Evolutionary conservation across 2,113 vertebrate species (phyloP).

Genomic region (Physeter macrocephalus): DNA sequence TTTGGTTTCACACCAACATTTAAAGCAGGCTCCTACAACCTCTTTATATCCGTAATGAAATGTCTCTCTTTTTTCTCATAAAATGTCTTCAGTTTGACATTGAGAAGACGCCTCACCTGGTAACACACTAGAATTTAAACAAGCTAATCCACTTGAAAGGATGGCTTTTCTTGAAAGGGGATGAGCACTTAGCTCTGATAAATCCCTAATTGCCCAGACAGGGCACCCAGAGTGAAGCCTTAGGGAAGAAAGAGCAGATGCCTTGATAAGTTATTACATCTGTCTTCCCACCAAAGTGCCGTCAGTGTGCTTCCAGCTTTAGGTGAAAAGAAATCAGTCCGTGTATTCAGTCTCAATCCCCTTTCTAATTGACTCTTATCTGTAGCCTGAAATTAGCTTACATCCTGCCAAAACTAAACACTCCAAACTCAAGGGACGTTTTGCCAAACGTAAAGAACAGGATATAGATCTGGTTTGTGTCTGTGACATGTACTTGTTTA

Average conservation of each 20-base stretch:
- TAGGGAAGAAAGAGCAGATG: slow-evolving; percentile 4
- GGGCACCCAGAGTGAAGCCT: not conserved
- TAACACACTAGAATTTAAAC: slow-evolving; percentile 68
- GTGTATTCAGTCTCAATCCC: not conserved
- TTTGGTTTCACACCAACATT: slow-evolving; percentile 57
- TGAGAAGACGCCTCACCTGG: slow-evolving; percentile 54
- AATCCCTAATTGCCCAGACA: slow-evolving; percentile 37
- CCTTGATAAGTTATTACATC: slow-evolving; percentile 1
- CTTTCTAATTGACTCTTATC: not conserved
- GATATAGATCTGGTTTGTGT: not conserved
- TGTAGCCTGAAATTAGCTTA: slow-evolving; percentile 18
- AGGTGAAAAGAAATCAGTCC: slow-evolving; percentile 33
- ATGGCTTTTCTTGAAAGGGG: slow-evolving; percentile 30
- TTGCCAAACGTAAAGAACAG: slow-evolving; percentile 23
- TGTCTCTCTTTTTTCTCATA: slow-evolving; percentile 27
- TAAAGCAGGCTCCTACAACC: slow-evolving; percentile 17
- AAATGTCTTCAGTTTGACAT: slow-evolving; percentile 42
- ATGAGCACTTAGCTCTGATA: slow-evolving; percentile 13
- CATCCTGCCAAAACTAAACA: slow-evolving; percentile 15
- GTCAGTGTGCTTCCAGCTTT: not conserved
- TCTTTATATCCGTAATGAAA: slow-evolving; percentile 65
- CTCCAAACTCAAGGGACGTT: not conserved
- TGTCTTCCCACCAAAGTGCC: slow-evolving; percentile 15
- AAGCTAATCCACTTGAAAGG: slow-evolving; percentile 31
- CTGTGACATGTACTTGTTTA: slow-evolving; percentile 17